These are phyloP conservation scores for Pentamera pediparva DNA, from an alignment of 53 echinoderm and acorn worm genomes.

Conservation along the genomic window DNA sequence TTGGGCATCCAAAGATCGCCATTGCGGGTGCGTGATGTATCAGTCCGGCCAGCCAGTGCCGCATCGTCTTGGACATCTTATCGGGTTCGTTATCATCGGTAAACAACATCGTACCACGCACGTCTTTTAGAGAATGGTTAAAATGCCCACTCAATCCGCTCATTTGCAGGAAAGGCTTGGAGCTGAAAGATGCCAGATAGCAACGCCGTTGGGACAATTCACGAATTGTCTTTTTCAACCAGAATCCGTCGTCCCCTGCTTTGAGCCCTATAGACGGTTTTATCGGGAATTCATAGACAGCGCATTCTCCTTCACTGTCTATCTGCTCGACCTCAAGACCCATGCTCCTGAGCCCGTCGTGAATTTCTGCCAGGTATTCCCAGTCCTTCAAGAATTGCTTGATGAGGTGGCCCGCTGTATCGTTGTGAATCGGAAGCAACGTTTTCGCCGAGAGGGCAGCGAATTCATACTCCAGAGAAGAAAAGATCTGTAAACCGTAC, in stretches of 20 bases:
- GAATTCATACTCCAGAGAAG: conserved; percentile 84
- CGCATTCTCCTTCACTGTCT: conserved; percentile 50
- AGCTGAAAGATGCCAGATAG: conserved; percentile 48
- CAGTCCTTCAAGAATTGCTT: conserved; percentile 4
- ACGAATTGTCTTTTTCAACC: conserved; percentile 51
- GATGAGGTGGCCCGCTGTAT: conserved; percentile 51
- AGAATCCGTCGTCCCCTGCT: conserved; percentile 51
- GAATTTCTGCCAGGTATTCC: conserved; percentile 35
- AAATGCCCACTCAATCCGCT: conserved; percentile 49
- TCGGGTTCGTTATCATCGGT: conserved; percentile 29
- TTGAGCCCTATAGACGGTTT: conserved; percentile 57
- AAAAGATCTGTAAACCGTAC: conserved; percentile 62
- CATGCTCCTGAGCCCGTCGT: conserved; percentile 30
- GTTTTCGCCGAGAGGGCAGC: conserved; percentile 55
- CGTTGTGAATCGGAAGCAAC: conserved; percentile 45
- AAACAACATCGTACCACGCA: conserved; percentile 15
- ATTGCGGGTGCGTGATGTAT: conserved; percentile 62
- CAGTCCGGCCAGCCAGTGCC: conserved; percentile 75
- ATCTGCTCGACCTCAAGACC: conserved; percentile 47
- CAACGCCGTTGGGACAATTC: conserved; percentile 54
- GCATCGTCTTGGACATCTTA: conserved; percentile 42
- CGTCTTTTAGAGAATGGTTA: conserved; percentile 53
- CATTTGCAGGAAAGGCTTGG: conserved; percentile 40
- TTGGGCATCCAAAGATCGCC: conserved; percentile 43
- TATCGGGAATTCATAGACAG: conserved; percentile 48